Evolutionary conservation across 2,797 vertebrate species (phyloP), one percentile per base, ranked within the genome.

Genomic region (Antrozous pallidus): DNA sequence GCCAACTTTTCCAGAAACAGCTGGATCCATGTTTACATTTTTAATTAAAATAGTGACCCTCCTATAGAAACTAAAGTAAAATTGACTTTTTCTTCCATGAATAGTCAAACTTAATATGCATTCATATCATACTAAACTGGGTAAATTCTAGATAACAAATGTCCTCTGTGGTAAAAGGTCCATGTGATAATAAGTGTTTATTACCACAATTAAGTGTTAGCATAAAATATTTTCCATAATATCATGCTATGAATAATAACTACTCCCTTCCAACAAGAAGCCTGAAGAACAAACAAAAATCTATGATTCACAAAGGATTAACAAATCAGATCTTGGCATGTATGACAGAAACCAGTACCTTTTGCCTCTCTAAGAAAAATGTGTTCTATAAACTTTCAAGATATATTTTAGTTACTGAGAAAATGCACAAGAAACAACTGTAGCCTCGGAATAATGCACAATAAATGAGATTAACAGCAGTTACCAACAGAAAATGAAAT

Each of bases 331-430:
- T 80, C 38, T 58, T 85, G 49, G n/a, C 90, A 77, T 67, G 6
- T 36, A n/a, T 67, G 56, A 91, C 10, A 94, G n/a, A 20, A 96
- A 71, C 36, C 26, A 91, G 73, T 70, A 95, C 47, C 89, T 95
- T 92, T 63, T 86, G 61, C 51, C 26, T 87, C 56, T 92, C 70
- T 47, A 84, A 96, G 81, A 87, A 93, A 96, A 95, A 93, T 69
- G 20, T 61, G 40, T 49, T 67, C 69, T 20, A 94, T 88, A 92
- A 91, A 90, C 86, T 97, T 97, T 95, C 33, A 83, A 95, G 94
- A 95, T 45, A 7, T 77, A 95, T 85, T 22, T 95, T 90, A 88
- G 71, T 74, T 88, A 47, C 3, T 69, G 45, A 90, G 78, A 88
- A 94, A 94, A 95, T 22, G 9, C 31, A 88, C 47, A 70, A 92